Base-by-base conservation (phyloP, 2,113 vertebrate species). In the Notechis scutatus region DNA sequence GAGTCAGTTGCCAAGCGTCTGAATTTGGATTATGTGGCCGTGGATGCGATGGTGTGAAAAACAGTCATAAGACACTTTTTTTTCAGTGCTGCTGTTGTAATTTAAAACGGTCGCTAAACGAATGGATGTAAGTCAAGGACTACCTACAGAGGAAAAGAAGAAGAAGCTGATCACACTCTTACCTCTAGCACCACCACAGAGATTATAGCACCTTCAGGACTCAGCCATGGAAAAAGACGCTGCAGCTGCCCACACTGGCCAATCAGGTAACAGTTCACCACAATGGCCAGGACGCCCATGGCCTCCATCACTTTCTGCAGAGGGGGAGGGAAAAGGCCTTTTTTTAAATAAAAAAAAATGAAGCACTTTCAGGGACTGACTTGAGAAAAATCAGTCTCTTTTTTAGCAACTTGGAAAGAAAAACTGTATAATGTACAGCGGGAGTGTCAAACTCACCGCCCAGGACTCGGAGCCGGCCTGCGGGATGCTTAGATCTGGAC, bases 211-310 rank as follows among this genome's bases (percentile, higher is more conserved):
- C 98, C 99, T 96, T 99, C 99, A 0, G 99, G 99, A 93, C 99
- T 99, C 94, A 99, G 98, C 99, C 99, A 99, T 0, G 99, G 99
- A 95, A 99, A 99, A 85, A 99, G 98, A 20, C 99, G 97, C 95
- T 99, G 99, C 2, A 99, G 98, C 97, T 99, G 99, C 69, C 99
- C 99, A 0, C 99, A 99, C 96, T 99, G 99, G 50, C 99, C 99
- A n/a, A 99, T 99, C 97, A 99, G 97, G 97, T 99, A 99, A 95
- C 99, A 99, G 95, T 99, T 99, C 57, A 99, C 99, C 64, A 99
- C 98, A 92, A 99, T 99, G 91, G 99, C 99, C 93, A 99, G 96
- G 55, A 99, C 97, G 0, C 99, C 99, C 99, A 99, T 99, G 59
- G 97, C 98, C 96, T 99, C 99, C 99, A 99, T 99, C 26, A 98